Base-by-base conservation (phyloP, 1,140 invertebrate genomes). In the Papilio machaon region DNA sequence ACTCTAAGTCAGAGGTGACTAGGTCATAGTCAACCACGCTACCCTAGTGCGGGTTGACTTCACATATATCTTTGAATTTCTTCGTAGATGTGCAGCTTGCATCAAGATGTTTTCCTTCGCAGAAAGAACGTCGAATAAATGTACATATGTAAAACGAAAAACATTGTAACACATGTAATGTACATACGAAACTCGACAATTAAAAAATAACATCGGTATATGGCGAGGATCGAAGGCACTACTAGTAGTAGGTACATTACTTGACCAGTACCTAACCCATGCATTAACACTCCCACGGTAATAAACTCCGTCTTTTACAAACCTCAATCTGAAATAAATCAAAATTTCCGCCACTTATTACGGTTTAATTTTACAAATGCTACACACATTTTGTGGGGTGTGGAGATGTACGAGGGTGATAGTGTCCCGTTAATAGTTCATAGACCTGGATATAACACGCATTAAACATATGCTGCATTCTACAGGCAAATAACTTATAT, bases 311-410 rank as follows among this genome's bases (percentile, higher is more conserved):
- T 17, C 23, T 64, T 30, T 30, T 64, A 58, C 15, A 4, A 58
- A 64, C 23, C 23, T 30, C 1, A 23, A 64, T 2, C 23, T 3
- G 23, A 64, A 30, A 60, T 60, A 23, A 60, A 64, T 30, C 54
- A 19, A 10, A 30, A 23, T 64, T 64, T 30, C 19, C 60, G 23
- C n/a, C 60, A 64, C 8, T 19, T 64, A 64, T 30, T 64, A 64
- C 23, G 60, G 19, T 64, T 13, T 64, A 30, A 64, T 64, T 64
- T 64, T 64, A 64, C 60, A 64, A 64, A 64, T 64, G 60, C 30
- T 23, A 64, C 23, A 35, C 2, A 30, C 0, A 52, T 52, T 64
- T 64, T 30, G 3, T 75, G 43, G 46, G 73, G 73, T 30, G 73
- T 23, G 73, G n/a, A 47, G 60, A 64, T 64, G 60, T 0, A n/a